Percentiles rank a stretch among this genome's conserved stretches.
phyloP scores from a whole-genome alignment of 37 sponge, comb jelly and placozoan species.

The Aplysina aerophoba region DNA sequence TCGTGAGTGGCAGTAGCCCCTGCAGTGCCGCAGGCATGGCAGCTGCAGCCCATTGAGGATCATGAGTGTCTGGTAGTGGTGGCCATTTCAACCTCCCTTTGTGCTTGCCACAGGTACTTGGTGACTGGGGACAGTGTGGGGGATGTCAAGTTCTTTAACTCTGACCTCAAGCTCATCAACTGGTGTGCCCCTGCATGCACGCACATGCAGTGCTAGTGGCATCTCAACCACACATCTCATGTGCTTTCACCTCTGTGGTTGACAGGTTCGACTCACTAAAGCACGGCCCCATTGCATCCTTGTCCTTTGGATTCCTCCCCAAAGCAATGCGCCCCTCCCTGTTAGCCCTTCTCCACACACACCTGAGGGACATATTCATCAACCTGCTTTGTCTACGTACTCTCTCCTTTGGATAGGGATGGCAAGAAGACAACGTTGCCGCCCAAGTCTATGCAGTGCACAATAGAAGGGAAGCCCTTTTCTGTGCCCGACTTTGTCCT shows the following conservation, averaged over 20 bases:
- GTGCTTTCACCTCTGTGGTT: neutral
- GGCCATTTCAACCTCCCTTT: neutral
- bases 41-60: too few species aligned
- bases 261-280: slow-evolving; percentile 47
- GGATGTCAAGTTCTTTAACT: slow-evolving; percentile 86
- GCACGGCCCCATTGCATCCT: slow-evolving; percentile 72
- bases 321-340: slow-evolving; percentile 17
- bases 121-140: slow-evolving; percentile 86
- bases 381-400: neutral
- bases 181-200: slow-evolving; percentile 58
- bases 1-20: slow-evolving; percentile 25
- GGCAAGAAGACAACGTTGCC: neutral
- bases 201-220: too few species aligned
- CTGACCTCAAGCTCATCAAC: slow-evolving; percentile 78
- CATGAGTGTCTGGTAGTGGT: too few species aligned
- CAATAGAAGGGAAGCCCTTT: slow-evolving; percentile 63
- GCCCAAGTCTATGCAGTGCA: slow-evolving; percentile 52
- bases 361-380: neutral
- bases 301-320: slow-evolving; percentile 77
- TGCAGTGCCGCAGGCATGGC: too few species aligned
- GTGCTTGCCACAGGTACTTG: slow-evolving; percentile 46
- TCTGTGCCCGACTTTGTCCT: slow-evolving; percentile 76
- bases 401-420: slow-evolving; percentile 19
- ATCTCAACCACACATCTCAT: neutral
- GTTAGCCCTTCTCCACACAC: neutral